phyloP scores from a whole-genome alignment of 1,140 invertebrate genomes.

The Euwallacea fornicatus region DNA sequence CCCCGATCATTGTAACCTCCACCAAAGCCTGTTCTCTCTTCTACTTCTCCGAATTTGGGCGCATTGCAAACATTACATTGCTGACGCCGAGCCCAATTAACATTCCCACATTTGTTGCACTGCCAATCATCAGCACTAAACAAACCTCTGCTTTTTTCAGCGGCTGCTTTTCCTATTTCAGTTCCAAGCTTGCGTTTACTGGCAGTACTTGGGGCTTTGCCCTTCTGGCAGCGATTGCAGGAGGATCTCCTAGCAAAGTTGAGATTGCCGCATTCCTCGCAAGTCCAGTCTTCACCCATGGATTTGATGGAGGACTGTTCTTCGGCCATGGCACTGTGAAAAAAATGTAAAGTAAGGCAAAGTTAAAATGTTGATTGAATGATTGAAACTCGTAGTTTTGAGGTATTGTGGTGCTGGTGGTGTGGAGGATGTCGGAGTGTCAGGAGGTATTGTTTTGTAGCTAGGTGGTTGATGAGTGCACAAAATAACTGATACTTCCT shows the following conservation, averaged over 20 bases:
- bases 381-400: background rate
- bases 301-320: conserved; percentile 38
- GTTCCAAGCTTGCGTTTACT: conserved; percentile 89
- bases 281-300: conserved; percentile 61
- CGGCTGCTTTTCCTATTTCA: conserved; percentile 96
- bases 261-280: conserved; percentile 81
- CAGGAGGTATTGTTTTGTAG: no score
- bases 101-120: conserved; percentile 98
- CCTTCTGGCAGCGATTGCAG: conserved; percentile 91
- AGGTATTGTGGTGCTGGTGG: background rate
- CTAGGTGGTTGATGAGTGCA: conserved; percentile 4
- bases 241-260: conserved; percentile 89
- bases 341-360: conserved; percentile 9
- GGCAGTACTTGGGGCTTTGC: conserved; percentile 54
- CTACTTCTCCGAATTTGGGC: conserved; percentile 91
- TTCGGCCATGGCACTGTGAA: conserved; percentile 34
- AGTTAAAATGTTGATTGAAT: background rate
- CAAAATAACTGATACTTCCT: conserved; percentile 35
- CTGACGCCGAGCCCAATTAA: conserved; percentile 96
- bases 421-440: no score
- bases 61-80: conserved; percentile 99
- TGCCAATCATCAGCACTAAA: conserved; percentile 99
- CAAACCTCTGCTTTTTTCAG: conserved; percentile 97
- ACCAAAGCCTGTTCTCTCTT: conserved; percentile 77
- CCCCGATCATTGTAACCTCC: conserved; percentile 93